phyloP scores from a whole-genome alignment of 2,797 vertebrate genomes.

The Sebastes itinus region DNA sequence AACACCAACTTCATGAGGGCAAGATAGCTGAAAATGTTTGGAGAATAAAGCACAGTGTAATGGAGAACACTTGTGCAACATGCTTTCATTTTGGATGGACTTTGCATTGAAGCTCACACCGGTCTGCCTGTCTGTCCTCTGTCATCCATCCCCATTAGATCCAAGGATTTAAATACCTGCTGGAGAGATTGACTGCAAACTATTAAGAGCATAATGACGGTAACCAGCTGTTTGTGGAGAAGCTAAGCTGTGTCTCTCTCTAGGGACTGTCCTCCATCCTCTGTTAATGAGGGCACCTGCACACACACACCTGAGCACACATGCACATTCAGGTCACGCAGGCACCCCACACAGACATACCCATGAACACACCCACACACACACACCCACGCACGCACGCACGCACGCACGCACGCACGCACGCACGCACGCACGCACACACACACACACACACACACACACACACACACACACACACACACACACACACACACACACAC shows the following conservation, averaged over 20 bases:
- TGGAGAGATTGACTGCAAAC: not conserved
- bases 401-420: not conserved
- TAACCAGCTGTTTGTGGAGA: constrained; percentile 24
- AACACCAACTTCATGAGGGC: not conserved
- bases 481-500: not conserved
- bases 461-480: not conserved
- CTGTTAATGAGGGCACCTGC: constrained; percentile 20
- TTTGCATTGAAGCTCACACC: not conserved
- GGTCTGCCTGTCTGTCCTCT: not conserved
- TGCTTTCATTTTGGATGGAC: not conserved
- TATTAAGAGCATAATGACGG: constrained; percentile 3
- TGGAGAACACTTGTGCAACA: not conserved
- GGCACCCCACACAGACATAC: not conserved
- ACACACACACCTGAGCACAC: not conserved
- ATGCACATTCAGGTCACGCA: constrained; percentile 7
- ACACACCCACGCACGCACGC: not conserved
- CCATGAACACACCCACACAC: not conserved
- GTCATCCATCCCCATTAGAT: not conserved
- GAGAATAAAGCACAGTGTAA: not conserved
- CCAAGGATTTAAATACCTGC: not conserved
- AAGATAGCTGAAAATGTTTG: not conserved
- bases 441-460: not conserved
- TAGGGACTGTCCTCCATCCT: not conserved
- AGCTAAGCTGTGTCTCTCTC: not conserved
- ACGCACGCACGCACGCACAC: not conserved